A percentile compares a stretch with the other conserved stretches of the same genome.
phyloP scores from a whole-genome alignment of 2,113 vertebrate species.

The Edolisoma coerulescens region DNA sequence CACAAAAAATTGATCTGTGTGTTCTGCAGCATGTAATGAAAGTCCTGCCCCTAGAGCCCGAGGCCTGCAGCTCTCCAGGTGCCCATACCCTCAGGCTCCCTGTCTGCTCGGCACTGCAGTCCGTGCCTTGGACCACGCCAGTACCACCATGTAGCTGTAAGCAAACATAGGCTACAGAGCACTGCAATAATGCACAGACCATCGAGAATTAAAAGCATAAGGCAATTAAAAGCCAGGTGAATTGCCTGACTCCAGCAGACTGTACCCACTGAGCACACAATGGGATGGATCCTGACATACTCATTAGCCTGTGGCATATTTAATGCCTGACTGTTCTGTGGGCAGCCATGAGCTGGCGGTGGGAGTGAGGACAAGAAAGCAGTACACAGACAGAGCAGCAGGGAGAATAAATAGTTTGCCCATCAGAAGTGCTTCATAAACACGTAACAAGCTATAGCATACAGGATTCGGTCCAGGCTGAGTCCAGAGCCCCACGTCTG shows the following conservation, averaged over 20 bases:
- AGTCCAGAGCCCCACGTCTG: not conserved
- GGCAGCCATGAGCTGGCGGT: not conserved
- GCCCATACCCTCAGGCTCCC: not conserved
- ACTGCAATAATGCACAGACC: not conserved
- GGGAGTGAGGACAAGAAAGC: not conserved
- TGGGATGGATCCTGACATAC: not conserved
- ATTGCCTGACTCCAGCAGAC: not conserved
- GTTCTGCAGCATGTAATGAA: not conserved
- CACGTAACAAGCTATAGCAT: not conserved
- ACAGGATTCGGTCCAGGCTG: not conserved
- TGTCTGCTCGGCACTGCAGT: not conserved
- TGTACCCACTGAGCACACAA: not conserved
- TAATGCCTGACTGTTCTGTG: not conserved
- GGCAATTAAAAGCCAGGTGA: not conserved
- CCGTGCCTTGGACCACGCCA: accelerated
- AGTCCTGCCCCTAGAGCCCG: not conserved
- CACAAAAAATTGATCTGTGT: not conserved
- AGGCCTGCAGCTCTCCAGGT: not conserved
- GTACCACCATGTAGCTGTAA: not conserved
- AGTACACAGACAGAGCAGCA: not conserved
- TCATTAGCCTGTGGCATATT: not conserved
- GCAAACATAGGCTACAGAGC: not conserved
- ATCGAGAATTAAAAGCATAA: not conserved
- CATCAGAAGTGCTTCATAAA: not conserved
- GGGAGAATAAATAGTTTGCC: not conserved